Evolutionary conservation across 2,113 vertebrate species (phyloP).

Genomic region (Platichthys flesus): DNA sequence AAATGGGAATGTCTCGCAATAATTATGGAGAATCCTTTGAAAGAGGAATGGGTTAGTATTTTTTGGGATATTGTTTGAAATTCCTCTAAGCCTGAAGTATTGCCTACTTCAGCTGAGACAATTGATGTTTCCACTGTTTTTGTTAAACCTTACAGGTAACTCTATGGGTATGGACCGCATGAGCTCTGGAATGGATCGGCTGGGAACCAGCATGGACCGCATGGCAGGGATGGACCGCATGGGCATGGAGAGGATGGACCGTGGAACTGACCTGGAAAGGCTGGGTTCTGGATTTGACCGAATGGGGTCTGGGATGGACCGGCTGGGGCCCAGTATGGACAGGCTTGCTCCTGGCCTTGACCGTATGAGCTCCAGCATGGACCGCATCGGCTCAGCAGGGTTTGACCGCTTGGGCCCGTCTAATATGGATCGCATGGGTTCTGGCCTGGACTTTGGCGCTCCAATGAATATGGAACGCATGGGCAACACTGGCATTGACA

Average conservation of each 20-base stretch:
- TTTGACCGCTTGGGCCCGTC: slow-evolving; percentile 88
- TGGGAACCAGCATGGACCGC: slow-evolving; percentile 87
- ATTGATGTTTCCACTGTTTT: background rate
- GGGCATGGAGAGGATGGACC: slow-evolving; percentile 90
- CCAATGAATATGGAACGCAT: slow-evolving; percentile 84
- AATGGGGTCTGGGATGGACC: slow-evolving; percentile 90
- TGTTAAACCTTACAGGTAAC: slow-evolving; percentile 68
- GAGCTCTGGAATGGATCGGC: slow-evolving; percentile 86
- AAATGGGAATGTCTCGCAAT: slow-evolving; percentile 90
- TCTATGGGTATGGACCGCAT: slow-evolving; percentile 89
- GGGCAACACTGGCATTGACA: slow-evolving; percentile 78
- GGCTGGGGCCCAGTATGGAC: slow-evolving; percentile 91
- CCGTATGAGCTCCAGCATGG: slow-evolving; percentile 90
- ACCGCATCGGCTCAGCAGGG: slow-evolving; percentile 88
- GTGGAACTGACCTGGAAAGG: slow-evolving; percentile 89
- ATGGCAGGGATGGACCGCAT: slow-evolving; percentile 90
- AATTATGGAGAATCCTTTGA: slow-evolving; percentile 92
- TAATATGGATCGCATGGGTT: slow-evolving; percentile 90
- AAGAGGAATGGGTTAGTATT: slow-evolving; percentile 88
- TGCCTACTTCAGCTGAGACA: background rate
- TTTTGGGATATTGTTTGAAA: slow-evolving; percentile 45
- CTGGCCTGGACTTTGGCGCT: slow-evolving; percentile 77
- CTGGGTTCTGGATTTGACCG: slow-evolving; percentile 91
- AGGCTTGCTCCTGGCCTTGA: slow-evolving; percentile 90
- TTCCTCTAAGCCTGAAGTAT: background rate